Base-by-base conservation (phyloP, 2,888 invertebrate species). In the Ecliptopera silaceata region DNA sequence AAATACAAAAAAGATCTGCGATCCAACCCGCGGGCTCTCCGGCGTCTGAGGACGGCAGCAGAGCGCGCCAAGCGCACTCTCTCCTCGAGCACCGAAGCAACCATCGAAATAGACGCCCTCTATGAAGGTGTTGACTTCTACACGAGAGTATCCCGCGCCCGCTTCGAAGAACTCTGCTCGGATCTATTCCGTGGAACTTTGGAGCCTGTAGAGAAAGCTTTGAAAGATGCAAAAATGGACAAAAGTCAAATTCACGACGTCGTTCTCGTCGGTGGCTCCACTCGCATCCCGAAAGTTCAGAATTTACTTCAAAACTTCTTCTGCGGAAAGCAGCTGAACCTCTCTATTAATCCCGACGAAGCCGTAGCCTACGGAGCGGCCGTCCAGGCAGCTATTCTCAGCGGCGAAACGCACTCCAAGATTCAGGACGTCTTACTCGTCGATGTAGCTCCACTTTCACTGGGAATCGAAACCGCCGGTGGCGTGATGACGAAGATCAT, bases 231-330 rank as follows among this genome's bases (percentile, higher is more conserved):
- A 0, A 94, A 95, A 74, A 84, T 95, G 86, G 95, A 95, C 79
- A 95, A 95, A 73, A 51, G 54, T 31, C 56, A 57, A 31, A 61
- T 61, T 29, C 61, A 61, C 36, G 61, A 95, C 66, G 93, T 96
- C 2, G 95, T 96, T 0, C 84, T 96, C 17, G 96, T 96, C 43
- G 15, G 96, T 8, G 96, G 95, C 11, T 95, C 95, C 0, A 95
- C 94, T 0, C 92, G 95, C 46, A 95, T 95, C 52, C 95, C 95
- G 0, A 95, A 95, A 77, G 93, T 95, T 39, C 95, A 95, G 79
- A 93, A 87, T 60, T 80, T 95, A 65, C 82, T 95, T 20, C 93
- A 94, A 79, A 94, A 36, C 51, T 59, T 59, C 43, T 59, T 59
- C 51, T 59, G 93, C 71, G 94, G 94, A 3, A 95, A 94, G 79